phyloP scores from a whole-genome alignment of 2,888 invertebrate species.

The Noctuana brunneofusca region DNA sequence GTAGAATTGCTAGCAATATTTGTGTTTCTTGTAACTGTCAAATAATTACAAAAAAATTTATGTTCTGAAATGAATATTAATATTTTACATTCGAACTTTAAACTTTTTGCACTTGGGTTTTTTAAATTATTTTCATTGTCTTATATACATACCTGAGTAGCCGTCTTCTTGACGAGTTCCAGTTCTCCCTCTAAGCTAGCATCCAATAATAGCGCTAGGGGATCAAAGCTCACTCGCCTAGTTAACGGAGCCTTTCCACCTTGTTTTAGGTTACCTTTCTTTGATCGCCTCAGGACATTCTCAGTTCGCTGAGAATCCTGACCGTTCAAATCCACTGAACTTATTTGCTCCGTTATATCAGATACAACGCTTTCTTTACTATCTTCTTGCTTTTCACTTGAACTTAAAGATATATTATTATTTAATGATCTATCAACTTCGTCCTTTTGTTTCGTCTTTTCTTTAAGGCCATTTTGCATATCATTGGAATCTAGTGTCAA shows the following conservation, averaged over 20 bases:
- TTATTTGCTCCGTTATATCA: slow-evolving; percentile 78
- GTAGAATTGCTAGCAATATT: too few relatives aligned
- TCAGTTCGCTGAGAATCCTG: slow-evolving; percentile 81
- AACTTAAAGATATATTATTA: slow-evolving; percentile 55
- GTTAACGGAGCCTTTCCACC: slow-evolving; percentile 88
- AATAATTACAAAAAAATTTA: too few relatives aligned
- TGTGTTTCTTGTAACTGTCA: too few relatives aligned
- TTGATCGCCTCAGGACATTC: slow-evolving; percentile 85
- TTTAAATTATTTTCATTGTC: background rate
- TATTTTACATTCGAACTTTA: background rate
- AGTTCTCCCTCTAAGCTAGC: slow-evolving; percentile 99
- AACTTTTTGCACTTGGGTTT: background rate
- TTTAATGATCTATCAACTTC: slow-evolving; percentile 72
- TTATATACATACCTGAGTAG: slow-evolving; percentile 86
- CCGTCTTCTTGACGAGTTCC: slow-evolving; percentile 97
- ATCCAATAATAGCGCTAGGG: slow-evolving; percentile 96
- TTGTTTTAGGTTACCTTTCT: slow-evolving; percentile 91
- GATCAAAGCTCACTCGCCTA: slow-evolving; percentile 97
- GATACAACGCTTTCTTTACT: slow-evolving; percentile 67
- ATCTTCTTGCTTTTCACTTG: slow-evolving; percentile 70
- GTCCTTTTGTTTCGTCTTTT: slow-evolving; percentile 65
- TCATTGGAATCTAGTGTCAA: slow-evolving; percentile 77
- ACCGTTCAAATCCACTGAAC: slow-evolving; percentile 78
- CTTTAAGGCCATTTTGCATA: slow-evolving; percentile 61
- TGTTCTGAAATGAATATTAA: too few relatives aligned